A percentile compares a stretch with the other conserved stretches of the same genome.
Conservation (phyloP, 2,888 invertebrate species). For the Lithophane semibrunnea region DNA sequence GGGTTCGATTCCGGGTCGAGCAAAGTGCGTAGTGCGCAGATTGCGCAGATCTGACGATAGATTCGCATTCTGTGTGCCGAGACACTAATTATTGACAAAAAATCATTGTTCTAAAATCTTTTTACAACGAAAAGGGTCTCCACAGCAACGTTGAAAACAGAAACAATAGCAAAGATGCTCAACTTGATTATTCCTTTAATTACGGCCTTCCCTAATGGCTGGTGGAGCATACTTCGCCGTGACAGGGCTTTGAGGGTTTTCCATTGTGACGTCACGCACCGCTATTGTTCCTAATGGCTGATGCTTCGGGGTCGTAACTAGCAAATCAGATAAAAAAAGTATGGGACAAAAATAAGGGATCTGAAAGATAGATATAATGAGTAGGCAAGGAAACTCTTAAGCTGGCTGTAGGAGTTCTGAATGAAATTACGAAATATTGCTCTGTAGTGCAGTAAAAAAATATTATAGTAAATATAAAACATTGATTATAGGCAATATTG, state of each 20-base stretch:
- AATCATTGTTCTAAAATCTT: not conserved
- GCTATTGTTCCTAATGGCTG: slow-evolving; percentile 46
- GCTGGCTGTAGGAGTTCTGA: not conserved
- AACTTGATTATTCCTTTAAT: slow-evolving; percentile 53
- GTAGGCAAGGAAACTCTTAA: not conserved
- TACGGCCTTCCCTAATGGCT: slow-evolving; percentile 33
- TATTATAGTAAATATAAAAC: not conserved
- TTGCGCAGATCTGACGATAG: too few relatives aligned
- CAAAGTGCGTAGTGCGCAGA: too few relatives aligned
- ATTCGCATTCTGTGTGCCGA: too few relatives aligned
- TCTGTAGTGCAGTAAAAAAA: too few relatives aligned
- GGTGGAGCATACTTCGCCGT: slow-evolving; percentile 48
- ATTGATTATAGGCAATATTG: not conserved
- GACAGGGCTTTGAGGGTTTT: slow-evolving; percentile 19
- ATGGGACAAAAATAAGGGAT: not conserved
- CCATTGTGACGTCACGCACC: slow-evolving; percentile 64
- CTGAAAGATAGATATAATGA: not conserved
- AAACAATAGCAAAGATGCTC: slow-evolving; percentile 51
- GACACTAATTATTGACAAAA: not conserved
- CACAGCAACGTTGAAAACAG: slow-evolving; percentile 28
- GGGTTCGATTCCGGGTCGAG: too few relatives aligned
- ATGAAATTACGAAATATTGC: too few relatives aligned
- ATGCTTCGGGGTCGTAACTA: not conserved
- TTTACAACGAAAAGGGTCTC: not conserved
- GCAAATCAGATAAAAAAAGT: not conserved